These are phyloP conservation scores for Gymnoscelis rufifasciata DNA, from an alignment of 2,888 invertebrate species.

Conservation along the genomic window DNA sequence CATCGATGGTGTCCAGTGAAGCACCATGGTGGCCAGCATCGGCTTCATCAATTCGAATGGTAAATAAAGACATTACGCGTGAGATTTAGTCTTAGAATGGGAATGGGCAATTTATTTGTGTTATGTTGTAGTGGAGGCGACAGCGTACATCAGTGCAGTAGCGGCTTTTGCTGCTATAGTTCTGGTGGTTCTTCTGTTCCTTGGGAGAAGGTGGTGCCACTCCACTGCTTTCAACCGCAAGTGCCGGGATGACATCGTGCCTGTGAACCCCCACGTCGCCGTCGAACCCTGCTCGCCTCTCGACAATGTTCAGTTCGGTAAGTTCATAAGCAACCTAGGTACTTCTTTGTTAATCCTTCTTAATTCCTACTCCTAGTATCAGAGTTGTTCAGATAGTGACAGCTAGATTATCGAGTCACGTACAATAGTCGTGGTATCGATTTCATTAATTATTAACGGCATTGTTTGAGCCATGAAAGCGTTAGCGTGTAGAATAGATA, in stretches of 20 bases:
- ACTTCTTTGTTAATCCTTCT: background rate
- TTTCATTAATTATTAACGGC: constrained; percentile 32
- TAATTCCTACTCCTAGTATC: background rate
- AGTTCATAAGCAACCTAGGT: constrained; percentile 31
- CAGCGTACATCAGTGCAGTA: constrained; percentile 92
- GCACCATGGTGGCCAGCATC: constrained; percentile 69
- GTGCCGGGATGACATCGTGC: constrained; percentile 65
- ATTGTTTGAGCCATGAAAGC: constrained; percentile 30
- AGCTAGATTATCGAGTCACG: constrained; percentile 1
- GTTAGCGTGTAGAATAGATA: constrained; percentile 38
- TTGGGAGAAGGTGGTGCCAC: constrained; percentile 85
- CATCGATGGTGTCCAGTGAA: constrained; percentile 36
- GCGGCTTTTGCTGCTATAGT: constrained; percentile 90
- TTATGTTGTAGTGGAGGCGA: constrained; percentile 84
- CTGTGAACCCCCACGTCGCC: constrained; percentile 63
- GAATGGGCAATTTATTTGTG: background rate
- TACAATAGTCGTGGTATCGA: constrained; percentile 13
- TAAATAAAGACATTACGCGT: constrained; percentile 32
- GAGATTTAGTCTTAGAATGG: background rate
- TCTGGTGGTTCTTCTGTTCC: constrained; percentile 90
- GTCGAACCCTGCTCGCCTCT: constrained; percentile 45
- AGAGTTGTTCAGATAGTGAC: background rate
- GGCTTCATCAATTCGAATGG: constrained; percentile 69
- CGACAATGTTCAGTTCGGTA: constrained; percentile 71
- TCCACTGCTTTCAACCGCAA: constrained; percentile 59